These are phyloP conservation scores for Onychomys torridus DNA, from an alignment of 2,797 vertebrate species.

Conservation along the genomic window DNA sequence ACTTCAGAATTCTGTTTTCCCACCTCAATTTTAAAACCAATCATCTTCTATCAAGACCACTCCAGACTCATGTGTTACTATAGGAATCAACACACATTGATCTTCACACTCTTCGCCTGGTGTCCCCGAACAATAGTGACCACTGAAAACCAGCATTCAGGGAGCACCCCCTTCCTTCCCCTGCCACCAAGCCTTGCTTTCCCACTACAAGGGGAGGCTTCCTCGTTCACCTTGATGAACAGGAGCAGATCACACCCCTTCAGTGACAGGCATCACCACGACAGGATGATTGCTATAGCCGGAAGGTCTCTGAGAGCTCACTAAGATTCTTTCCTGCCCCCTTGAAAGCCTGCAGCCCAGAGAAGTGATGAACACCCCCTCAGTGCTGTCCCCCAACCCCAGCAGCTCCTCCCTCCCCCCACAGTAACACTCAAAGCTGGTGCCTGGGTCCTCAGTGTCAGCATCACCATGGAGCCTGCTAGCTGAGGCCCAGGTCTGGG, in stretches of 20 bases:
- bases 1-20: too few relatives aligned
- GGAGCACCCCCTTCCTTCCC: accelerated
- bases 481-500: not conserved
- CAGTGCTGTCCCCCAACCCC: not conserved
- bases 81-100: accelerated
- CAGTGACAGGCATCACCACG: accelerated
- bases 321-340: accelerated
- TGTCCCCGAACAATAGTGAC: accelerated
- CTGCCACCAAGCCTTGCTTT: accelerated
- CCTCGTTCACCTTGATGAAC: not conserved
- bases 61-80: accelerated
- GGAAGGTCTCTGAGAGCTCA: not conserved
- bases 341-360: not conserved
- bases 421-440: not conserved
- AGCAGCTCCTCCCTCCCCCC: accelerated
- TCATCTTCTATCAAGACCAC: not conserved
- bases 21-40: not conserved
- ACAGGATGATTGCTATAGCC: accelerated
- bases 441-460: accelerated
- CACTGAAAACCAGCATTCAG: not conserved
- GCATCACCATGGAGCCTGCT: accelerated
- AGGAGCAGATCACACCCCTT: not conserved
- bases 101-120: accelerated
- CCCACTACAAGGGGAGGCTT: not conserved
- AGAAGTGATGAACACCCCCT: not conserved